Conservation (phyloP, 2,888 invertebrate genomes). For the Platycheirus rosarum region DNA sequence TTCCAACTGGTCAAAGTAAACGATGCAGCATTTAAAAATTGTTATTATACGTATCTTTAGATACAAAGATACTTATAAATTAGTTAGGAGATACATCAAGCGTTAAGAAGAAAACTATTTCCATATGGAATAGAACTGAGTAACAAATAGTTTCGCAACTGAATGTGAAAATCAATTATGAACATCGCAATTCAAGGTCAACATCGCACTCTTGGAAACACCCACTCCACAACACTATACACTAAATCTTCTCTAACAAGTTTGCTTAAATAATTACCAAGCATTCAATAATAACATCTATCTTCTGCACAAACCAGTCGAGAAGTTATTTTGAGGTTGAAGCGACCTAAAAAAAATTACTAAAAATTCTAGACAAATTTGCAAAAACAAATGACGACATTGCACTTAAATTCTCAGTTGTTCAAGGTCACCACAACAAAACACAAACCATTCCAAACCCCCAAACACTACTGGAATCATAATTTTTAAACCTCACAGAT, state of each 20-base stretch:
- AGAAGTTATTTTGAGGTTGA: background rate
- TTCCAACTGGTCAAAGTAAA: conserved; percentile 6
- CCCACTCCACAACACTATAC: background rate
- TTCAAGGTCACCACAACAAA: conserved; percentile 51
- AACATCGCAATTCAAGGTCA: conserved; percentile 29
- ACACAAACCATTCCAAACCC: conserved; percentile 31
- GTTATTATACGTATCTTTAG: background rate
- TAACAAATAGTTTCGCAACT: conserved; percentile 11
- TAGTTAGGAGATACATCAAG: background rate
- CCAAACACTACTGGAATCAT: conserved; percentile 21
- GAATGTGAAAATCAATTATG: conserved; percentile 25
- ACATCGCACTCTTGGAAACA: background rate
- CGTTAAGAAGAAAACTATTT: background rate
- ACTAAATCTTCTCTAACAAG: background rate
- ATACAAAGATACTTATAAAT: no score
- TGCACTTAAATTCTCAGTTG: conserved; percentile 2
- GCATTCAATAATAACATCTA: background rate
- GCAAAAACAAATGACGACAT: conserved; percentile 52
- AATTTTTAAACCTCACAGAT: conserved; percentile 39
- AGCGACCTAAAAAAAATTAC: conserved; percentile 34
- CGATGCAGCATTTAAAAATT: background rate
- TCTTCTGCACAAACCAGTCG: background rate
- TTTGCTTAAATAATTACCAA: conserved; percentile 26
- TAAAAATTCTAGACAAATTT: conserved; percentile 1
- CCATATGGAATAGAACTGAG: background rate